phyloP scores from a whole-genome alignment of 2,888 invertebrate genomes.

The Nymphalis c-album region DNA sequence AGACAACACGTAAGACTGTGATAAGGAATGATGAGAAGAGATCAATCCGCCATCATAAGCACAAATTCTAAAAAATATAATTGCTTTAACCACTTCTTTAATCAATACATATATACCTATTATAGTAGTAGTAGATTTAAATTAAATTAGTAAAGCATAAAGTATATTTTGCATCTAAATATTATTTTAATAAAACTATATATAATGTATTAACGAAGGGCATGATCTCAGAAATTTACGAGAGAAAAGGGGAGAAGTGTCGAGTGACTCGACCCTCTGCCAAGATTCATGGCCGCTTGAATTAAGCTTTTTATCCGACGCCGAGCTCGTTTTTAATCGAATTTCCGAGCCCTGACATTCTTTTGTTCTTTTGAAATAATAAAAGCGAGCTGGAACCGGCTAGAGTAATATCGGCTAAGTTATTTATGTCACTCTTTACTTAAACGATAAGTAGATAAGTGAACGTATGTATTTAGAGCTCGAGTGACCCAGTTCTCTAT shows the following conservation, averaged over 20 bases:
- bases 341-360: slow-evolving; percentile 17
- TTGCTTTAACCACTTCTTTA: no score
- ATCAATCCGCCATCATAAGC: no score
- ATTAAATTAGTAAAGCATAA: no score
- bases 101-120: no score
- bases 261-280: slow-evolving; percentile 61
- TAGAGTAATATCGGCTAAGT: slow-evolving; percentile 46
- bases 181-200: neutral
- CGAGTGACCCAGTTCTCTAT: slow-evolving; percentile 64
- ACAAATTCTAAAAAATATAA: no score
- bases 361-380: slow-evolving; percentile 22
- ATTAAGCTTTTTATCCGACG: slow-evolving; percentile 18
- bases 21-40: no score
- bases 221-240: slow-evolving; percentile 4
- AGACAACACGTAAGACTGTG: no score
- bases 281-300: slow-evolving; percentile 55
- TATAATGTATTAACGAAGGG: neutral
- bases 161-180: neutral
- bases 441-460: slow-evolving; percentile 46
- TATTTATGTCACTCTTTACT: slow-evolving; percentile 53
- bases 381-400: slow-evolving; percentile 43
- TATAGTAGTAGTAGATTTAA: no score
- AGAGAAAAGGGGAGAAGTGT: slow-evolving; percentile 29
- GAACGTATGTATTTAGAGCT: slow-evolving; percentile 53
- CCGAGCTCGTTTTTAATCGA: slow-evolving; percentile 19